Evolutionary conservation across 2,888 invertebrate species (phyloP).

Genomic region (Zele albiditarsus): DNA sequence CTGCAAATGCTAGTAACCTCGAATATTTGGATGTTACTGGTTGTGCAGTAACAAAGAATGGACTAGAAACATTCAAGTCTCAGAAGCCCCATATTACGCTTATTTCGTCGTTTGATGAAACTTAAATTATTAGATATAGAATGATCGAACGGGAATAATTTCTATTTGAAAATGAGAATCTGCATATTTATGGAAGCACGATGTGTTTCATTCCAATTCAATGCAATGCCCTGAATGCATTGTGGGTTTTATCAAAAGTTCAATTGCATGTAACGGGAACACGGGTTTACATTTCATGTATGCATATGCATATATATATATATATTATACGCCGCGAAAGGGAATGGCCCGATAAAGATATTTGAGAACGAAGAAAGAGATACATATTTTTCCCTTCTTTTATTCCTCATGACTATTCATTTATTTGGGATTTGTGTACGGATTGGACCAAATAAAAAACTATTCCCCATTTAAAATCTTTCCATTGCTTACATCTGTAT

Average conservation of each 20-base stretch:
- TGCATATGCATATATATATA: no score
- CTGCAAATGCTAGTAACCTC: slow-evolving; percentile 77
- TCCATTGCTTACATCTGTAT: not conserved
- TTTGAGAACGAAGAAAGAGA: not conserved
- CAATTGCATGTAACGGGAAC: no score
- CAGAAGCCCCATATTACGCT: slow-evolving; percentile 75
- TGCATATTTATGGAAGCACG: no score
- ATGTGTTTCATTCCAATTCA: no score
- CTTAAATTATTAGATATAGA: not conserved
- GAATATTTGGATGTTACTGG: slow-evolving; percentile 79
- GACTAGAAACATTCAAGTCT: slow-evolving; percentile 77
- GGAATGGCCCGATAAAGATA: no score
- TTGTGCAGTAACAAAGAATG: slow-evolving; percentile 78
- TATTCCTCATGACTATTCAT: not conserved
- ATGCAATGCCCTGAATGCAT: no score
- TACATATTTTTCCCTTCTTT: not conserved
- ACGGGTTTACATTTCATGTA: no score
- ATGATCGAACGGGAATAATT: not conserved
- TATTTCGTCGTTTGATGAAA: slow-evolving; percentile 64
- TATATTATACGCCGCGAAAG: no score
- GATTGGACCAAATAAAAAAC: not conserved
- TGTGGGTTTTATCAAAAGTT: no score
- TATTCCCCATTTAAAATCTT: not conserved
- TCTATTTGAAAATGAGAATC: no score
- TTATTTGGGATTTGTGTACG: not conserved